phyloP scores from a whole-genome alignment of 1,140 invertebrate species.

The Drosophila kanapiae region DNA sequence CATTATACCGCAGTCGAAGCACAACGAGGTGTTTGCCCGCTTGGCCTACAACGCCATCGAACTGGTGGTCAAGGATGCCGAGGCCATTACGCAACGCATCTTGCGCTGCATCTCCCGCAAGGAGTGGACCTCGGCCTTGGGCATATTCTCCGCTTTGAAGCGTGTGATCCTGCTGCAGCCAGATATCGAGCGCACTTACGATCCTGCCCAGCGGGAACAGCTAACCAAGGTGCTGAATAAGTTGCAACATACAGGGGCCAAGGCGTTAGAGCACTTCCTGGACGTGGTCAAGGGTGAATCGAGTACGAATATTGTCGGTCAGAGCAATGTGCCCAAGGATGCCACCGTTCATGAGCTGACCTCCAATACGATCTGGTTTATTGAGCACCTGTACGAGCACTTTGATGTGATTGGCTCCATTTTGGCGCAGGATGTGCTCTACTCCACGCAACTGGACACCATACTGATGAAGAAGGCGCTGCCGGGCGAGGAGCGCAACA shows the following conservation, averaged over 20 bases:
- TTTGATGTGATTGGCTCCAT: constrained; percentile 90
- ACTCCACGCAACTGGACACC: constrained; percentile 85
- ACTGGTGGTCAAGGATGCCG: constrained; percentile 88
- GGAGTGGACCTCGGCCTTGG: constrained; percentile 93
- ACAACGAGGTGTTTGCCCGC: constrained; percentile 93
- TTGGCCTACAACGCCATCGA: constrained; percentile 94
- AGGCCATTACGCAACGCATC: constrained; percentile 91
- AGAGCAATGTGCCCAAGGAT: constrained; percentile 91
- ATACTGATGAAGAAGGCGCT: constrained; percentile 86
- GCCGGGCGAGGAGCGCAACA: constrained; percentile 86
- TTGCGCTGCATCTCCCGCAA: constrained; percentile 92
- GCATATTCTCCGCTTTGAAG: constrained; percentile 94
- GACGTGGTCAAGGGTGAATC: constrained; percentile 95
- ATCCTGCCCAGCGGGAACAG: constrained; percentile 89
- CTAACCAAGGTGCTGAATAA: constrained; percentile 91
- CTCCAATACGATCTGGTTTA: constrained; percentile 95
- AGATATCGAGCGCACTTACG: constrained; percentile 93
- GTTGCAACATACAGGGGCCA: constrained; percentile 91
- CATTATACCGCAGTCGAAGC: constrained; percentile 92
- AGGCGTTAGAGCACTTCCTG: constrained; percentile 96
- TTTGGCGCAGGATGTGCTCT: constrained; percentile 88
- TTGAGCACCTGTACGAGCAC: constrained; percentile 93
- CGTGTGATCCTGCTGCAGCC: constrained; percentile 92
- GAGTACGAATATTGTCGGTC: constrained; percentile 89
- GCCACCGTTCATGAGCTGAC: constrained; percentile 98